A percentile compares a stretch with the other conserved stretches of the same genome.
Evolutionary conservation across 2,888 invertebrate species (phyloP).

Genomic region (Tigriopus californicus): DNA sequence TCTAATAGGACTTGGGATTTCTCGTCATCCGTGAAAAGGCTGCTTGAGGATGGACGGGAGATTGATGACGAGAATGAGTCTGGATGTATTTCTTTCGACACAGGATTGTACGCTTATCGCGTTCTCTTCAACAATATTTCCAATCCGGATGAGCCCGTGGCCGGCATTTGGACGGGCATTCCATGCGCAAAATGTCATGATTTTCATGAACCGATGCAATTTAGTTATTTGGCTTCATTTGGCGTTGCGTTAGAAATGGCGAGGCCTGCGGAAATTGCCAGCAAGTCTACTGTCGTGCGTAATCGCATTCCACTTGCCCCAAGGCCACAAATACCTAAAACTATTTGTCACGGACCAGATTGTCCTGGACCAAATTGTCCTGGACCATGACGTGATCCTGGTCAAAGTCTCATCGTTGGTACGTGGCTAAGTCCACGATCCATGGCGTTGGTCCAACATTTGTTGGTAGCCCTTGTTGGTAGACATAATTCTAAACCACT

Average conservation of each 20-base stretch:
- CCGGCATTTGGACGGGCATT: slow-evolving; percentile 8
- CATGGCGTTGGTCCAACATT: neutral
- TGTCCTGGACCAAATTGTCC: neutral
- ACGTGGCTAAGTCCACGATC: too few relatives aligned
- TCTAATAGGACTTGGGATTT: too few relatives aligned
- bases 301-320: slow-evolving; percentile 13
- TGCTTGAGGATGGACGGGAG: too few relatives aligned
- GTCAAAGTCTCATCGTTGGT: too few relatives aligned
- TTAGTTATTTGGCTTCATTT: slow-evolving; percentile 8
- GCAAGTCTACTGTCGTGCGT: slow-evolving; percentile 11
- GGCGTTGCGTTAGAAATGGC: slow-evolving; percentile 11
- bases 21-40: too few relatives aligned
- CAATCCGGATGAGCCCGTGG: neutral
- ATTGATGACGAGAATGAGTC: too few relatives aligned
- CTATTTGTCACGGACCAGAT: too few relatives aligned
- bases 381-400: neutral
- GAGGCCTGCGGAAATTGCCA: slow-evolving; percentile 6
- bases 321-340: too few relatives aligned
- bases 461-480: neutral
- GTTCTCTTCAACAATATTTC: slow-evolving; percentile 12
- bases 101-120: too few relatives aligned
- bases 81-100: too few relatives aligned
- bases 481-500: too few relatives aligned
- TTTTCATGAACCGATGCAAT: neutral
- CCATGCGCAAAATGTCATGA: neutral